A percentile compares a stretch with the other conserved stretches of the same genome.
Conservation (phyloP, 92 coral and sea anemone genomes). For the Phenganax subtilis region DNA sequence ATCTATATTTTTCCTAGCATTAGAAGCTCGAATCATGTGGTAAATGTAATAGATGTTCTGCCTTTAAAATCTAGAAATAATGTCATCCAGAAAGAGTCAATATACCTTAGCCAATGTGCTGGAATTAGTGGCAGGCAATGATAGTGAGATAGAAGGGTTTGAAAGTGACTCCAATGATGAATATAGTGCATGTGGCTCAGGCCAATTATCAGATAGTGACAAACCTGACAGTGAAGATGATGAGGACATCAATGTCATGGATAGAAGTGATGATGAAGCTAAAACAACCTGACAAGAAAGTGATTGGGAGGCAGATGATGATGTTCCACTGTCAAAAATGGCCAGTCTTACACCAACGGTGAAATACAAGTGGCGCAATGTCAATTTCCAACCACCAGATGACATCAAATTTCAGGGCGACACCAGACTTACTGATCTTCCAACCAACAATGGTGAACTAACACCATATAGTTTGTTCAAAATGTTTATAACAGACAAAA, state of each 20-base stretch:
- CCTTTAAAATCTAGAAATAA: not conserved
- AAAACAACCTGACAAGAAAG: not conserved
- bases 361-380: slow-evolving; percentile 11
- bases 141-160: slow-evolving; percentile 13
- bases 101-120: slow-evolving; percentile 14
- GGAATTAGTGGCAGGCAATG: not conserved
- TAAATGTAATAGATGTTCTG: not conserved
- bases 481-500: slow-evolving; percentile 12
- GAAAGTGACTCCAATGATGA: slow-evolving; percentile 12
- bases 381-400: not conserved
- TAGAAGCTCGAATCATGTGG: not conserved
- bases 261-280: not conserved
- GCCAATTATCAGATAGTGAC: not conserved
- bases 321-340: slow-evolving; percentile 10
- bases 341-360: not conserved
- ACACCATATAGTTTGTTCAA: slow-evolving; percentile 24
- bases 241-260: not conserved
- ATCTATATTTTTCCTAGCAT: not conserved
- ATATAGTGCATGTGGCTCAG: not conserved
- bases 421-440: slow-evolving; percentile 8
- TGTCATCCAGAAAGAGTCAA: not conserved
- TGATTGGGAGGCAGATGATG: slow-evolving; percentile 26
- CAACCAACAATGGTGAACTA: not conserved
- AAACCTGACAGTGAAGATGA: not conserved
- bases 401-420: not conserved